Percentiles rank a stretch among this genome's conserved stretches.
Evolutionary conservation across 2,113 vertebrate species (phyloP).

Genomic region (Arvicanthis niloticus): DNA sequence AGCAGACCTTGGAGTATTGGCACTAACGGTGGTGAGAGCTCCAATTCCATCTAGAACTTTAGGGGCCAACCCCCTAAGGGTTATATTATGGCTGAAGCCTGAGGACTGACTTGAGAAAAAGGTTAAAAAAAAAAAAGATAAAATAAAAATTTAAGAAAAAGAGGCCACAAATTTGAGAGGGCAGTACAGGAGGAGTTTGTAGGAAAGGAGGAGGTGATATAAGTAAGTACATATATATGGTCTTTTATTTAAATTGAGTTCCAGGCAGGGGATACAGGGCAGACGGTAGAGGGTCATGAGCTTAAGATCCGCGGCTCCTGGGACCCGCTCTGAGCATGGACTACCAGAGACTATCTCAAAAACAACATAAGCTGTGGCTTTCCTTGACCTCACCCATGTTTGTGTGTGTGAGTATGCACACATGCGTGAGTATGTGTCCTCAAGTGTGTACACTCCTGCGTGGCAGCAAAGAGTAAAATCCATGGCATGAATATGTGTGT

Average conservation of each 20-base stretch:
- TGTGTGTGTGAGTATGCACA: not conserved
- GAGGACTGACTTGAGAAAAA: not conserved
- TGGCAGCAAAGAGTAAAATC: not conserved
- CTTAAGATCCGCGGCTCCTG: not conserved
- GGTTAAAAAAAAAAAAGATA: not conserved
- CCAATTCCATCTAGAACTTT: not conserved
- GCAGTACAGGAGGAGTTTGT: not conserved
- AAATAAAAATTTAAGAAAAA: not conserved
- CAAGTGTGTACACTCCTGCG: not conserved
- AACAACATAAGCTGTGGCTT: not conserved
- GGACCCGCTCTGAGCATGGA: too few species aligned
- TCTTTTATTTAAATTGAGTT: not conserved
- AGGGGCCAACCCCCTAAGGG: not conserved
- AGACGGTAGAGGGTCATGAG: not conserved
- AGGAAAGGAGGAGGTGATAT: not conserved
- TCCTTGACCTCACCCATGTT: not conserved
- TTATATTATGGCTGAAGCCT: not conserved
- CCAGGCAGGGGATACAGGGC: not conserved
- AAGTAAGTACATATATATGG: not conserved
- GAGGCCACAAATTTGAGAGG: not conserved
- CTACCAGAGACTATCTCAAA: not conserved
- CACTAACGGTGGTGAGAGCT: accelerated
- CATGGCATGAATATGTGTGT: not conserved
- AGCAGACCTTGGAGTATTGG: not conserved
- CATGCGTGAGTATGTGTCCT: not conserved